Evolutionary conservation across 1,140 invertebrate genomes (phyloP), one percentile per base, ranked within the genome.

Genomic region (Copidosoma floridanum): DNA sequence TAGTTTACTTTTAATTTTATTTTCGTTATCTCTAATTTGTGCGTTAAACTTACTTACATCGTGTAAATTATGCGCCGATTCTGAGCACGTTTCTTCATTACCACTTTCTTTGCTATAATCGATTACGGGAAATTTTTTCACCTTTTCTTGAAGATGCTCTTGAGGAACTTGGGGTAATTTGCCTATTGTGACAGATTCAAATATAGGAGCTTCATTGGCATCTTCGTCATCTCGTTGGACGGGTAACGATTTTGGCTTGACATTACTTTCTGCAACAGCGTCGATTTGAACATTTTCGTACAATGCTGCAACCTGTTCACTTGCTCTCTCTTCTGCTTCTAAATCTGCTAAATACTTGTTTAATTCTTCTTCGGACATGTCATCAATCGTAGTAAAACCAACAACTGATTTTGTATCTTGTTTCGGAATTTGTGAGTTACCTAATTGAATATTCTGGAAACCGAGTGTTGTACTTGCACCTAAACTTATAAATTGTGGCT

Each of bases 321-420:
- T 71, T 0, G 69, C 71, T 20, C 67, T 67, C 53, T 83, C 81
- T 20, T 81, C 70, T 23, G 72, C 73, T 53, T 84, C 83, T n/a
- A 86, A 68, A 51, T 85, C 79, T 2, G 82, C 76, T 37, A 87
- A 74, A 72, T 85, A 85, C 35, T 82, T 77, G 43, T 79, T 81
- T n/a, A 87, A 66, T 65, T 86, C 84, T 40, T 78, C 78, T 53
- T 86, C 85, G 35, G 81, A 82, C 38, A 86, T 67, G 61, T 84
- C 77, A 11, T 79, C 68, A 27, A 80, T 77, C 38, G 72, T 69
- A 56, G 72, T 70, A 67, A 83, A 82, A 41, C 68, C 66, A 32
- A 32, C 29, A 32, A 12, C 12, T 8, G 29, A 8, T 67, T 67
- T 70, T 7, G 54, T 16, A 18, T 70, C 57, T 20, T 64, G 27